These are phyloP conservation scores for Pelodiscus sinensis DNA, from an alignment of 2,113 vertebrate genomes.

Conservation along the genomic window DNA sequence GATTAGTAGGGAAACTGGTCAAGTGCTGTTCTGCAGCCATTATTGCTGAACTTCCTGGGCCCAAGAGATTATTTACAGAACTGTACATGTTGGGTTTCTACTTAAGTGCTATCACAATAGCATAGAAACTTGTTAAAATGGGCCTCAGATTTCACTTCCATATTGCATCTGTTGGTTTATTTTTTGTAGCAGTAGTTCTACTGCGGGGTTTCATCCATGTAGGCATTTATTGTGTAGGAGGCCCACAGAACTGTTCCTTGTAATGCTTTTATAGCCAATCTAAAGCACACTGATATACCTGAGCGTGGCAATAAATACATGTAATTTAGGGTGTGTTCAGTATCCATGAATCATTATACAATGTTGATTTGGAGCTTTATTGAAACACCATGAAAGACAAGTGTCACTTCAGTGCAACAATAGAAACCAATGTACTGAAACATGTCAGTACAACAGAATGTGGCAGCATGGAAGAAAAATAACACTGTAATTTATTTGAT, in stretches of 20 bases:
- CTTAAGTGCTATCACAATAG: not conserved
- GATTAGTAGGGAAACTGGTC: not conserved
- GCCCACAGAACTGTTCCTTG: not conserved
- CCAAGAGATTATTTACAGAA: rapidly evolving
- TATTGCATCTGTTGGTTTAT: not conserved
- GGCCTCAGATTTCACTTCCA: not conserved
- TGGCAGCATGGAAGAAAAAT: not conserved
- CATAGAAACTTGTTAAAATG: not conserved
- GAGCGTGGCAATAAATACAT: no score
- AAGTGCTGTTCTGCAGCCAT: not conserved
- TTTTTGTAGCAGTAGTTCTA: not conserved
- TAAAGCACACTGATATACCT: not conserved
- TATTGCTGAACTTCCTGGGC: rapidly evolving
- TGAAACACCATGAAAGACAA: not conserved
- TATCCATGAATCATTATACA: not conserved
- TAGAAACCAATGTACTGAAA: not conserved
- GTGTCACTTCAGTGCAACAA: not conserved
- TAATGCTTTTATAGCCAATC: not conserved
- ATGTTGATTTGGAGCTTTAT: not conserved
- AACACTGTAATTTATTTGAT: not conserved
- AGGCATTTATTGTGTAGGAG: not conserved
- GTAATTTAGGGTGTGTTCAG: not conserved
- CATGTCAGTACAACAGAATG: not conserved
- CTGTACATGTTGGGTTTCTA: not conserved
- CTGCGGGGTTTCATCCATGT: not conserved